A percentile compares a stretch with the other conserved stretches of the same genome.
Conservation (phyloP, 2,888 invertebrate genomes). For the Carabus problematicus region DNA sequence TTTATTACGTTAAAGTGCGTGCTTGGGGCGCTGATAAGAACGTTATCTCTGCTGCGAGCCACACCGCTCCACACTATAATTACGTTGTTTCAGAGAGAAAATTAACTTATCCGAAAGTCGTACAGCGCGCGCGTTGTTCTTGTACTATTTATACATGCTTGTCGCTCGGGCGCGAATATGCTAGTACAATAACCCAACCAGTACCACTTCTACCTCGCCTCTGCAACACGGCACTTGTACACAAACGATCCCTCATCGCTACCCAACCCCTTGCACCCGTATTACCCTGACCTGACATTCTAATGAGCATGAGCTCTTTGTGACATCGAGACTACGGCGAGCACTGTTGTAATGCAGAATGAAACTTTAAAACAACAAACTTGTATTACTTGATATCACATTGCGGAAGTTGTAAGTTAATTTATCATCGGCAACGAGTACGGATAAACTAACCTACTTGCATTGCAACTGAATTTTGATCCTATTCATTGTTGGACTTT, state of each 20-base stretch:
- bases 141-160: constrained; percentile 39
- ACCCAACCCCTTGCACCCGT: no score
- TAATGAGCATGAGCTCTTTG: constrained; percentile 26
- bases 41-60: constrained; percentile 53
- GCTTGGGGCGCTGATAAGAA: constrained; percentile 54
- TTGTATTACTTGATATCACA: constrained; percentile 39
- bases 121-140: constrained; percentile 30
- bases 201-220: neutral
- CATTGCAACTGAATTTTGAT: neutral
- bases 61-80: constrained; percentile 51
- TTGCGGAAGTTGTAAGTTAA: constrained; percentile 37
- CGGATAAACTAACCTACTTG: constrained; percentile 20
- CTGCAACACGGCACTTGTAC: neutral
- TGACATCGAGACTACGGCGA: constrained; percentile 17
- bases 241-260: neutral
- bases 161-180: neutral
- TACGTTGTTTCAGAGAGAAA: constrained; percentile 56
- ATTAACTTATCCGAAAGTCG: constrained; percentile 54
- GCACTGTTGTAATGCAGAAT: constrained; percentile 9
- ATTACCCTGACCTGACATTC: neutral
- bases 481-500: no score
- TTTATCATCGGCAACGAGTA: constrained; percentile 36
- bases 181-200: neutral
- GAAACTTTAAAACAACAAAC: constrained; percentile 42
- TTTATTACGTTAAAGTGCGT: constrained; percentile 56